Base-by-base conservation (phyloP, 2,888 invertebrate species). In the Chrysotoxum bicinctum region DNA sequence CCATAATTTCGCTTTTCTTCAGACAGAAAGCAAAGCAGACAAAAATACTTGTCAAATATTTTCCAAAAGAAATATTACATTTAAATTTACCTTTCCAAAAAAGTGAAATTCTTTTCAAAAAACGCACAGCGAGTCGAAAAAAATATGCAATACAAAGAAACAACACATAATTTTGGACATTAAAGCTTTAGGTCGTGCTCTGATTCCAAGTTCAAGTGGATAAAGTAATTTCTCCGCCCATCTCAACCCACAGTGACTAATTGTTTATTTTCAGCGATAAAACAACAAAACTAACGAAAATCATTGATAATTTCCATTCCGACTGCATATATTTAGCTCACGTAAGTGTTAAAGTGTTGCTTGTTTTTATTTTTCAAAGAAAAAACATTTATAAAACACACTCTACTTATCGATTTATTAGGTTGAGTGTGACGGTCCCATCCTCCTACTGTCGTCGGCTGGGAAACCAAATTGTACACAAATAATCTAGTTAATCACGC, bases 371-470 rank as follows among this genome's bases (percentile, higher is more conserved):
- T 7, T 30, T 21, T 40, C 19, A 54, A 37, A 21, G 16, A 35
- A 9, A 12, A 45, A 4, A 23, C 0, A 26, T 26, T n/a, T n/a
- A 62, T 12, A 32, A 45, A 62, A 21, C 5, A 12, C 6, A 3
- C 19, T 37, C 9, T 23, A 16, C 56, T 78, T 82, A 86, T 86
- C 74, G 86, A 86, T 86, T 86, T 86, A 56, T 73, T 70, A 82
- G 86, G 10, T 37, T 69, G 14, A 14, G 64, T 69, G 30, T 68
- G 54, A 73, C 72, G 50, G 68, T 19, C 80, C 56, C 75, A 23
- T 69, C 14, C 72, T 40, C 23, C 54, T 58, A 40, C 45, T 26
- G 32, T 45, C 69, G 77, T 76, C 48, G 78, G 30, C 85, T 40
- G 43, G 81, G 80, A 64, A 86, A 77, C 81, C 35, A 64, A 66